Percentiles rank a stretch among this genome's conserved stretches.
Evolutionary conservation across 2,888 invertebrate species (phyloP).

Genomic region (Ctena decussata): DNA sequence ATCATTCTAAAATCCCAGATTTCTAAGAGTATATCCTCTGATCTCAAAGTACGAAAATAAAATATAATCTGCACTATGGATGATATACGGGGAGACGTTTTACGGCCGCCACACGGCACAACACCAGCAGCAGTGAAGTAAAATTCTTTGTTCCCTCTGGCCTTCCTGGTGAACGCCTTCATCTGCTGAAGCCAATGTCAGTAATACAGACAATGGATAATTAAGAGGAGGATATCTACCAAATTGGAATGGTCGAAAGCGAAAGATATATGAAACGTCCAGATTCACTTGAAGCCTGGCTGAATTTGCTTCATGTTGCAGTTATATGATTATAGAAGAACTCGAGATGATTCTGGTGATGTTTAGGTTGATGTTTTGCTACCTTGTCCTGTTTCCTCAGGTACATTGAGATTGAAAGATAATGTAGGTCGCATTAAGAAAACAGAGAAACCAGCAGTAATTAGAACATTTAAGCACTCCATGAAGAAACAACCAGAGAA

Average conservation of each 20-base stretch:
- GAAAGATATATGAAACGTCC: conserved; percentile 60
- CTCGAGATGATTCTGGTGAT: not conserved
- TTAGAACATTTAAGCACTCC: not conserved
- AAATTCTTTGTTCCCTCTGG: conserved; percentile 22
- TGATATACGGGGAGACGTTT: no score
- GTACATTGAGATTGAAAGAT: not conserved
- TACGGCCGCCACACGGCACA: no score
- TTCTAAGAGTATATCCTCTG: no score
- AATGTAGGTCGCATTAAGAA: not conserved
- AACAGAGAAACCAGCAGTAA: not conserved
- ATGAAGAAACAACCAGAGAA: not conserved
- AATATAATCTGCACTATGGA: no score
- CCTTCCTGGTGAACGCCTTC: not conserved
- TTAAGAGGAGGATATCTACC: conserved; percentile 56
- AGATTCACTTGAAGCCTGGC: conserved; percentile 79
- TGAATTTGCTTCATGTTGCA: conserved; percentile 68
- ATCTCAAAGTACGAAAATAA: no score
- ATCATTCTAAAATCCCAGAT: no score
- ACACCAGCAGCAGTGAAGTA: no score
- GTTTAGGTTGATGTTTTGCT: not conserved
- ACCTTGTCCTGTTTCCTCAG: not conserved
- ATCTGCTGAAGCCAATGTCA: conserved; percentile 66
- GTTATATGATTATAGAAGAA: not conserved
- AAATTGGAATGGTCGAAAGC: conserved; percentile 73
- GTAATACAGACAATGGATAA: conserved; percentile 42